Evolutionary conservation across 1,140 invertebrate species (phyloP), one percentile per base, ranked within the genome.

Genomic region (Drosophila kohkoa): DNA sequence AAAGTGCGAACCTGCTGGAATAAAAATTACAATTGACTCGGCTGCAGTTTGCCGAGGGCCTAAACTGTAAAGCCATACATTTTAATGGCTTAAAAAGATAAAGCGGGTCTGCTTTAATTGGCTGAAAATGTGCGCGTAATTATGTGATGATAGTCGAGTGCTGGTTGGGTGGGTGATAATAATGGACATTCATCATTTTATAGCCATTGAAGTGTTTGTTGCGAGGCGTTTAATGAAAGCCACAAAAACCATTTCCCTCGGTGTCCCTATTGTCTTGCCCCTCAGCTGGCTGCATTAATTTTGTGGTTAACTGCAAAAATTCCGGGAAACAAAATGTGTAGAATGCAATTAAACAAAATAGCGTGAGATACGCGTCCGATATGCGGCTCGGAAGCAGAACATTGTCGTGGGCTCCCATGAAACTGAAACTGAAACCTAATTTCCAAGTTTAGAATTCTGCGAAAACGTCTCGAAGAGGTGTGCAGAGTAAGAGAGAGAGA

Each of bases 371-470:
- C 85, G 83, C 81, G 80, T 46, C 69, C 80, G 83, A 87, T 87
- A 87, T 60, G 66, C 63, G 54, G 54, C 62, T 57, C 75, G 57
- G 43, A 51, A 48, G 60, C 51, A 69, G 59, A 58, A 65, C 70
- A 60, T 62, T 62, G 45, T 68, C 48, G 46, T 35, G 52, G 55
- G 35, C 75, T 75, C 45, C 57, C 60, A 62, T 63, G 58, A 38
- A 38, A 38, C 70, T 59, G 77, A 74, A 67, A 69, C 74, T 77
- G 80, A 89, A 89, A 85, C 85, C 85, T 89, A 89, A 89, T 89
- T 89, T 89, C 85, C 85, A 89, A 89, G 86, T 89, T 89, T 89
- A 89, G 85, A 89, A 89, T 89, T 89, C 85, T 85, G 69, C 78
- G 85, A 89, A 89, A 89, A 78, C 41, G 69, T 75, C 62, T 43